Conservation (phyloP, 2,888 invertebrate species). For the Suillia variegata region DNA sequence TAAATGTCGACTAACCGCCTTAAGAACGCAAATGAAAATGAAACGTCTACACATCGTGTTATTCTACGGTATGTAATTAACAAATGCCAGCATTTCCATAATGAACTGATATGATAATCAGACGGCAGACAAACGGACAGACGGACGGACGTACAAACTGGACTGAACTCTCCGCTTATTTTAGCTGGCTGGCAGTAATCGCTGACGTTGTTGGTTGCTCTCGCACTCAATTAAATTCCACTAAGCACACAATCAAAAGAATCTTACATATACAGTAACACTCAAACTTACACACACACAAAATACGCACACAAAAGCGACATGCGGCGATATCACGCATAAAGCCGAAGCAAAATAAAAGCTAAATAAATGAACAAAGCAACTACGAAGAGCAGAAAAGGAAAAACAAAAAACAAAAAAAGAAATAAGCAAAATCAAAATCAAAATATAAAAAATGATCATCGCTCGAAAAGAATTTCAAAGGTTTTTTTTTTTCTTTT, state of each 20-base stretch:
- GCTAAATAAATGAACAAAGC: too few relatives aligned
- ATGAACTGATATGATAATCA: conserved; percentile 18
- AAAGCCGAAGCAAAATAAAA: conserved; percentile 7
- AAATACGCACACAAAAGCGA: conserved; percentile 6
- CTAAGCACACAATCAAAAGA: conserved; percentile 7
- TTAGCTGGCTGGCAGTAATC: background rate
- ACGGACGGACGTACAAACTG: too few relatives aligned
- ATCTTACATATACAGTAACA: background rate
- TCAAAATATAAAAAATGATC: conserved; percentile 22
- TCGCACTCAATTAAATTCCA: conserved; percentile 11
- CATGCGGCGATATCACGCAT: background rate
- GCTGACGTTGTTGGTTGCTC: background rate
- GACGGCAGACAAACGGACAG: too few relatives aligned
- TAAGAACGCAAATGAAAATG: too few relatives aligned
- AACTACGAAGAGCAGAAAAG: too few relatives aligned
- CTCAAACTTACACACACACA: conserved; percentile 8
- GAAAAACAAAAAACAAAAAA: too few relatives aligned
- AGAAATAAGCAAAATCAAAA: conserved; percentile 21
- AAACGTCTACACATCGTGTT: background rate
- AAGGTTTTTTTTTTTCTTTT: conserved; percentile 14
- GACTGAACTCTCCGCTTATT: too few relatives aligned
- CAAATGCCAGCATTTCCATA: background rate
- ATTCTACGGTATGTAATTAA: background rate
- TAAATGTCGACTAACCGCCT: too few relatives aligned
- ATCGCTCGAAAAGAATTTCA: conserved; percentile 27